A percentile compares a stretch with the other conserved stretches of the same genome.
Conservation (phyloP, 2,797 vertebrate species). For the Acanthornis magna region DNA sequence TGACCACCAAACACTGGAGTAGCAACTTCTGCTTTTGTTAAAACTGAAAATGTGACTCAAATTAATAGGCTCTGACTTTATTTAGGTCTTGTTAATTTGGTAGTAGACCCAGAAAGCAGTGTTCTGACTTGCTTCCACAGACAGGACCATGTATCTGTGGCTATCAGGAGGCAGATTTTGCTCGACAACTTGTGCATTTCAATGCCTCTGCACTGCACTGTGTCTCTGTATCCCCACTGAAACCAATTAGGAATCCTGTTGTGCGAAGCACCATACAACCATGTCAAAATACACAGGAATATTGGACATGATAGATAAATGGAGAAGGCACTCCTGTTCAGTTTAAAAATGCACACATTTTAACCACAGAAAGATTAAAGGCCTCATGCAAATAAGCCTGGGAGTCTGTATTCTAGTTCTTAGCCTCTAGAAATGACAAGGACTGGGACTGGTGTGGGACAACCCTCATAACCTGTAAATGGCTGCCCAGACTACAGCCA, state of each 20-base stretch:
- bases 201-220: neutral
- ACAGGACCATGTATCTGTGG: neutral
- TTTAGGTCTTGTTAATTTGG: neutral
- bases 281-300: neutral
- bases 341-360: neutral
- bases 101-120: neutral
- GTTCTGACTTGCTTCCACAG: neutral
- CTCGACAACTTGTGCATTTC: neutral
- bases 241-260: slow-evolving; percentile 1
- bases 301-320: neutral
- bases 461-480: neutral
- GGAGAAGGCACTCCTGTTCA: neutral
- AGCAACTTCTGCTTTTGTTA: neutral
- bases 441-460: neutral
- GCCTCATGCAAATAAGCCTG: neutral
- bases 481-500: neutral
- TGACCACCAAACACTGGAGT: neutral
- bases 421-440: neutral
- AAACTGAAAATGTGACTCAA: neutral
- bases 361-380: neutral
- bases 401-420: neutral
- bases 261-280: neutral
- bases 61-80: neutral
- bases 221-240: neutral
- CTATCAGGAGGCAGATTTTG: neutral